Conservation (phyloP, 2,113 vertebrate genomes). For the Zootoca vivipara region DNA sequence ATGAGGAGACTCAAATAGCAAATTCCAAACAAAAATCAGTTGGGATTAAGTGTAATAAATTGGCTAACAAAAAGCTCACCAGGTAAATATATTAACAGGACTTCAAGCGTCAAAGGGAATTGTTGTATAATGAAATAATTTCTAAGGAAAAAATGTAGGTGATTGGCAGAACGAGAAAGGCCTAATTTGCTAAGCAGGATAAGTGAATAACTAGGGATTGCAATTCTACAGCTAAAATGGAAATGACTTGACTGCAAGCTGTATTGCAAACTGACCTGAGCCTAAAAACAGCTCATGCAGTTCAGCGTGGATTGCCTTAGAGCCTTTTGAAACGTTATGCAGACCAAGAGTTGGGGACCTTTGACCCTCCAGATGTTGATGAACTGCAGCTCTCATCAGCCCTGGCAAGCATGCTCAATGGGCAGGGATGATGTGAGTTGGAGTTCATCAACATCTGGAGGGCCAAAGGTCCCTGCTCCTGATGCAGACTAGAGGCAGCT, state of each 20-base stretch:
- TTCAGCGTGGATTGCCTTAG: not conserved
- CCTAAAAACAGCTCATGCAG: not conserved
- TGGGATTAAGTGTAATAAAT: not conserved
- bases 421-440: too few relatives aligned
- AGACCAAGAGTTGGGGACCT: too few relatives aligned
- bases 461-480: too few relatives aligned
- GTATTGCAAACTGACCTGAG: not conserved
- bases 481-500: too few relatives aligned
- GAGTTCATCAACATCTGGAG: too few relatives aligned
- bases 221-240: not conserved
- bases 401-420: too few relatives aligned
- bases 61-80: not conserved
- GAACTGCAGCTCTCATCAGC: too few relatives aligned
- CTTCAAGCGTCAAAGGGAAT: not conserved
- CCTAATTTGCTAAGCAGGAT: not conserved
- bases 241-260: not conserved
- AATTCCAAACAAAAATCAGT: not conserved
- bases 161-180: not conserved
- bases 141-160: not conserved
- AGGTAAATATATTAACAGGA: conserved; percentile 13
- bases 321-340: not conserved
- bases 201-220: not conserved
- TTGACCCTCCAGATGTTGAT: too few relatives aligned
- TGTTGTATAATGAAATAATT: conserved; percentile 23
- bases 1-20: not conserved